Percentiles rank a stretch among this genome's conserved stretches.
Evolutionary conservation across 2,888 invertebrate genomes (phyloP).

Genomic region (Melikaiella ostensackeni): DNA sequence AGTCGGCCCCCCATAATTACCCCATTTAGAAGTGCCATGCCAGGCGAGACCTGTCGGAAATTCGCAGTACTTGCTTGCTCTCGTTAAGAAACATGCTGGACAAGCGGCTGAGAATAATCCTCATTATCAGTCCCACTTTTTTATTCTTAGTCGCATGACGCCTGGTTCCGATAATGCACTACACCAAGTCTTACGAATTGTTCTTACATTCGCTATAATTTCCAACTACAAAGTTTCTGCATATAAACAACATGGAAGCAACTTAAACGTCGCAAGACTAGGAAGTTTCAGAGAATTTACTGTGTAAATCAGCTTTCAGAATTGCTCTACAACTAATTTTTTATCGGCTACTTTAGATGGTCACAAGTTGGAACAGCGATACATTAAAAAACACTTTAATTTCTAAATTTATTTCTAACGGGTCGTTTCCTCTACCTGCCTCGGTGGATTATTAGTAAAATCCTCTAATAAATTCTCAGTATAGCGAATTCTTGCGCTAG

Average conservation of each 20-base stretch:
- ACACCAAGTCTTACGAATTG: neutral
- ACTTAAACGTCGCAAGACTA: neutral
- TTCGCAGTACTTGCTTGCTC: conserved; percentile 2
- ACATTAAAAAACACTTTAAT: neutral
- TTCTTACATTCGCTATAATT: neutral
- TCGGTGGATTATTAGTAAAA: conserved; percentile 23
- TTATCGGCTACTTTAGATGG: conserved; percentile 8
- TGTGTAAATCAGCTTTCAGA: neutral
- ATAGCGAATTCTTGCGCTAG: conserved; percentile 3
- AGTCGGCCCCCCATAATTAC: conserved; percentile 33
- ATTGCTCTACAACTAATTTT: conserved; percentile 3
- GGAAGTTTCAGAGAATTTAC: neutral
- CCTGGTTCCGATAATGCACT: neutral
- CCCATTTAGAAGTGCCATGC: conserved; percentile 27
- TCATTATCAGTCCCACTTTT: neutral
- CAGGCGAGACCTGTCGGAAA: conserved; percentile 10
- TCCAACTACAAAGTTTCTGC: neutral
- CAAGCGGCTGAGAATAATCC: neutral
- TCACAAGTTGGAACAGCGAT: neutral
- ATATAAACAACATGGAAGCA: neutral
- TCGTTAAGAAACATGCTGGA: neutral
- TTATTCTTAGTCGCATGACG: neutral
- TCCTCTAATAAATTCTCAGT: conserved; percentile 12
- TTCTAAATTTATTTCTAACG: conserved; percentile 14
- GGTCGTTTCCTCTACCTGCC: conserved; percentile 19